Base-by-base conservation (phyloP, 2,797 vertebrate genomes). In the Chromobotia macracanthus region DNA sequence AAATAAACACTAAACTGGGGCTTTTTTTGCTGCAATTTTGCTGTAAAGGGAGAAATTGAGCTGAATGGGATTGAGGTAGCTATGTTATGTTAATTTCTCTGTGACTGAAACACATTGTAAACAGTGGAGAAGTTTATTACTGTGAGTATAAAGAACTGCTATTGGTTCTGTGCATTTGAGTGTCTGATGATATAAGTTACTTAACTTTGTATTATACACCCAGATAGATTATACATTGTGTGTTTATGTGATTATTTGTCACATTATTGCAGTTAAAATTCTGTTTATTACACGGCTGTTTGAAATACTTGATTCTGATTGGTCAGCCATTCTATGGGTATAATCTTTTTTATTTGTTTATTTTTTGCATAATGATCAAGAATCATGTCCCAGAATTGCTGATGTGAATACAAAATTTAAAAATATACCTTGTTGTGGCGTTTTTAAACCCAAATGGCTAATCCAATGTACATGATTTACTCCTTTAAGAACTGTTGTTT, bases 1-100 rank as follows among this genome's bases (percentile, higher is more conserved):
- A 83, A 82, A 82, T 75, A 55, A 41, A 31, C 68, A 79, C 64
- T 16, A 0, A 48, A 68, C 48, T 71, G 16, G 48, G 19, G 48
- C 7, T 48, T 51, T 58, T 53, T 23, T n/a, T 51, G 13, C 56
- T 46, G 5, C 25, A 18, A n/a, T 66, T 13, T 23, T 53, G 12
- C 7, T 35, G 13, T 13, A 41, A 21, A 50, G 31, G 46, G 19
- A 44, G 15, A 50, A 48, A 58, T 48, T 83, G 64, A 50, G 18
- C 41, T 19, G 56, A 31, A 18, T 56, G 31, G 41, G 15, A 15
- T 11, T 50, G 1, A 67, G 21, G 13, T n/a, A 28, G 6, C 5
- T 28, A 21, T 12, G 12, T 63, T 63, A n/a, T 31, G 21, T 46
- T 21, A 11, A 44, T 66, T 44, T 67, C 23, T 67, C n/a, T 8